Evolutionary conservation across 2,113 vertebrate genomes (phyloP).

Genomic region (Verasper variegatus): DNA sequence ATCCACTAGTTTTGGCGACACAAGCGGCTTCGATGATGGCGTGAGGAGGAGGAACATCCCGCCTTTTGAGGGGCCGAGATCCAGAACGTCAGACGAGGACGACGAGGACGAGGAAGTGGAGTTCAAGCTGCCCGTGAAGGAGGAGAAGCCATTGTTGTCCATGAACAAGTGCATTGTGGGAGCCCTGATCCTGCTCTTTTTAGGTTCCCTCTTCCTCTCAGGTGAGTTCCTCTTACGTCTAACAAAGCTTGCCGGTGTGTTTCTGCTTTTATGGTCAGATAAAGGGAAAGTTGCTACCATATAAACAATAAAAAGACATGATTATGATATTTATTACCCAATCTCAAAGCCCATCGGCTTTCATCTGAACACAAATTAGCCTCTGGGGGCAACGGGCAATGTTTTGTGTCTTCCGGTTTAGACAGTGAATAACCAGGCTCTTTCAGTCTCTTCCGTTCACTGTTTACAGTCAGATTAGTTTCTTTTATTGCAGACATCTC

Average conservation of each 20-base stretch:
- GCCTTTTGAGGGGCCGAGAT: conserved; percentile 55
- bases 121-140: conserved; percentile 70
- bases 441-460: too few species aligned
- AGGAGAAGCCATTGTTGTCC: conserved; percentile 77
- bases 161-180: conserved; percentile 86
- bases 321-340: not conserved
- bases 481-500: too few species aligned
- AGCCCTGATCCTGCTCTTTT: conserved; percentile 83
- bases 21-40: conserved; percentile 63
- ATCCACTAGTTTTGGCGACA: conserved; percentile 39
- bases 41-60: conserved; percentile 70
- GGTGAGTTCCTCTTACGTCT: conserved; percentile 79
- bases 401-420: too few species aligned
- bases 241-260: not conserved
- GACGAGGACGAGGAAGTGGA: conserved; percentile 79
- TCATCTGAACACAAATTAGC: too few species aligned
- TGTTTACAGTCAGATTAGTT: too few species aligned
- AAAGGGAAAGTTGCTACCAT: not conserved
- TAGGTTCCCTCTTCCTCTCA: conserved; percentile 87
- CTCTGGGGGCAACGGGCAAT: too few species aligned
- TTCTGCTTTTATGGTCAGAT: conserved; percentile 26
- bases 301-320: not conserved
- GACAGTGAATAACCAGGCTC: too few species aligned
- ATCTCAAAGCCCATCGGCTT: too few species aligned
- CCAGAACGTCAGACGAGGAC: conserved; percentile 80